Evolutionary conservation across 2,797 vertebrate genomes (phyloP).

Genomic region (Moxostoma hubbsi): DNA sequence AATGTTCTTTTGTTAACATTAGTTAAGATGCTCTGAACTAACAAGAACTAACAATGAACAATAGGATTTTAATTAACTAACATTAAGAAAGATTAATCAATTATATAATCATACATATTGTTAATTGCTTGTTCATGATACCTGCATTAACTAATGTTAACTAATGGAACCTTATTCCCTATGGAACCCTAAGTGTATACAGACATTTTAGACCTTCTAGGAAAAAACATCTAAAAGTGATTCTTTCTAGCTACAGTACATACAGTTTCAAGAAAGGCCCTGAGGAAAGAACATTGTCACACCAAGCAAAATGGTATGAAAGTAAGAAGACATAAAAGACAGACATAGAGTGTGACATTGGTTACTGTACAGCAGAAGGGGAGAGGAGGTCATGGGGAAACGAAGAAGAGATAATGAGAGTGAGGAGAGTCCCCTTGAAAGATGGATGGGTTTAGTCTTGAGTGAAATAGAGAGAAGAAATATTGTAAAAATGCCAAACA

Average conservation of each 20-base stretch:
- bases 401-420: constrained; percentile 40
- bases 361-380: constrained; percentile 36
- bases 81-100: too few species aligned
- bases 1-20: too few species aligned
- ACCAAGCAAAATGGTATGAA: constrained; percentile 17
- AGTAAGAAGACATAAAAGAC: constrained; percentile 24
- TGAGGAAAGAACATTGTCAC: constrained; percentile 10
- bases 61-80: too few species aligned
- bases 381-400: constrained; percentile 28
- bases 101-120: too few species aligned
- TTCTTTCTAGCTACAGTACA: constrained; percentile 34
- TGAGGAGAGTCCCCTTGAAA: constrained; percentile 40
- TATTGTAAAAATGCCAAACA: neutral
- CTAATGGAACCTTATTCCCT: too few species aligned
- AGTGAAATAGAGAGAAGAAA: neutral
- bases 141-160: too few species aligned
- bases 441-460: constrained; percentile 18
- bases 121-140: too few species aligned
- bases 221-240: neutral
- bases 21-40: too few species aligned
- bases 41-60: too few species aligned
- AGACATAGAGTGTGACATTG: neutral
- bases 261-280: constrained; percentile 16
- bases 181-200: neutral
- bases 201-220: constrained; percentile 21